Evolutionary conservation across 2,888 invertebrate genomes (phyloP), one percentile per base, ranked within the genome.

Genomic region (Dexiosoma caninum): DNA sequence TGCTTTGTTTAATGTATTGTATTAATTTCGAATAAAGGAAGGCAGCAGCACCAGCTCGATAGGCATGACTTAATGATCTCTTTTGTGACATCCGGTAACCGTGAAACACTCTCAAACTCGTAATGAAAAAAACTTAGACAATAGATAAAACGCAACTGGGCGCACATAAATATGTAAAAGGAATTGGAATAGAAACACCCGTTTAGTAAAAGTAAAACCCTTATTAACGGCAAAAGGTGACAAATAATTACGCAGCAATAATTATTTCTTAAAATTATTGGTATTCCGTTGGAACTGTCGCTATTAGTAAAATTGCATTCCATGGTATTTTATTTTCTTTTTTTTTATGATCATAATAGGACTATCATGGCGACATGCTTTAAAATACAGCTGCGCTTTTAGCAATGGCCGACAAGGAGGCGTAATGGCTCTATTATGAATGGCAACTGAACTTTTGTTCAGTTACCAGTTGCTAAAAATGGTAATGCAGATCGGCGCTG

Each of bases 231-330:
- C 37, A n/a, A 19, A 51, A 79, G 75, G 75, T 80, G 79, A 76
- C 75, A 80, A 80, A 66, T 66, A 53, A 62, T 76, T 75, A 76
- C 80, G 76, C 53, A 76, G 72, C 69, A 76, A 37, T 66, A 80
- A 76, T 76, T 67, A 80, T 71, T 71, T 80, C 44, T 71, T 37
- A 46, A 72, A 67, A 67, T 76, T 80, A 62, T 67, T 76, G 35
- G 79, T 16, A 40, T 16, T 14, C n/a, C 44, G 35, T 10, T 21
- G 49, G 49, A 37, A n/a, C 57, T 57, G 64, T 19, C 35, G 42
- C 35, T 55, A 53, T 23, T 14, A n/a, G n/a, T n/a, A 23, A 37
- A 59, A 59, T 27, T 51, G 30, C 30, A 32, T 27, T 35, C n/a
- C n/a, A n/a, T n/a, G n/a, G 19, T 49, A 53, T 30, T 42, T 55